phyloP scores from a whole-genome alignment of 2,888 invertebrate genomes.

The Drosophila kuntzei region DNA sequence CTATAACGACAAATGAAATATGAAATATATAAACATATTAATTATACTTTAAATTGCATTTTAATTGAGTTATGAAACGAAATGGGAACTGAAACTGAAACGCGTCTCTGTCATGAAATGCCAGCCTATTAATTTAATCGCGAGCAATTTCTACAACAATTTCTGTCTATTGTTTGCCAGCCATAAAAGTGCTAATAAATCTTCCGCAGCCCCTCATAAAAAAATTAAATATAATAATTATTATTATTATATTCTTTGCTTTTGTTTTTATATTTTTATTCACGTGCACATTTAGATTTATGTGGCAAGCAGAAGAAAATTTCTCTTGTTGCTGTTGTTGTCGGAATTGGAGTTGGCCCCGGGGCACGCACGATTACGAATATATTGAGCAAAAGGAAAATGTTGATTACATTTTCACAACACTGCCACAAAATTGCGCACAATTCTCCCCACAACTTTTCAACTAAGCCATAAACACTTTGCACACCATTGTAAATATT shows the following conservation, averaged over 20 bases:
- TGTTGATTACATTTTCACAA: slow-evolving; percentile 46
- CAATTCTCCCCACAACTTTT: slow-evolving; percentile 35
- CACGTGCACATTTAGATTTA: slow-evolving; percentile 13
- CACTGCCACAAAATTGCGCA: slow-evolving; percentile 33
- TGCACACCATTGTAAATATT: slow-evolving; percentile 54
- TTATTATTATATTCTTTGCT: slow-evolving; percentile 2
- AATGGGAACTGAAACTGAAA: neutral
- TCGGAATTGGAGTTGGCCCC: neutral
- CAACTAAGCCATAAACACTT: slow-evolving; percentile 52
- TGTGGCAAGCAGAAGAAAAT: slow-evolving; percentile 9
- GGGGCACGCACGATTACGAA: slow-evolving; percentile 20
- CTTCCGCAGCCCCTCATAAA: slow-evolving; percentile 23
- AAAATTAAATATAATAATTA: slow-evolving; percentile 16
- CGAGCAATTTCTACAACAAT: slow-evolving; percentile 6
- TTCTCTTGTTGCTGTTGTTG: slow-evolving; percentile 1
- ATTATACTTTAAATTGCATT: slow-evolving; percentile 56
- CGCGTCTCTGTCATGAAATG: slow-evolving; percentile 22
- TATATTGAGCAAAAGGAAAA: slow-evolving; percentile 35
- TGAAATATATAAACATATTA: slow-evolving; percentile 48
- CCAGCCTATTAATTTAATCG: slow-evolving; percentile 25
- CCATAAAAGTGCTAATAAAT: slow-evolving; percentile 56
- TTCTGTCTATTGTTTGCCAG: slow-evolving; percentile 24
- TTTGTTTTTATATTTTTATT: slow-evolving; percentile 3
- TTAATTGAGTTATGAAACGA: slow-evolving; percentile 56
- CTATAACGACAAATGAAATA: slow-evolving; percentile 29